Evolutionary conservation across 1,140 invertebrate species (phyloP), one percentile per base, ranked within the genome.

Genomic region (Eubasilissa regina): DNA sequence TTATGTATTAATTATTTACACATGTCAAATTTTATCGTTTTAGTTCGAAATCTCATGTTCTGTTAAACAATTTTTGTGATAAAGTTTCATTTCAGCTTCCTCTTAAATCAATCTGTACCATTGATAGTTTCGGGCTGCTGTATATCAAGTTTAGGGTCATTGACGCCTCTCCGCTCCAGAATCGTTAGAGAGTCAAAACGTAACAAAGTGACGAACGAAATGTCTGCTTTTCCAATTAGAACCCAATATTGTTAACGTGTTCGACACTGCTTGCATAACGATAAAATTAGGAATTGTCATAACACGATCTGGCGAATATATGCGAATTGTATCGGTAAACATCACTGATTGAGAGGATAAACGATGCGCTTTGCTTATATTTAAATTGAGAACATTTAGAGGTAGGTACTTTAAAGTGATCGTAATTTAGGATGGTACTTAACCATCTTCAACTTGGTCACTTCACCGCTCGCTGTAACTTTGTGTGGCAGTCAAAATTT

Each of bases 291-390:
- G 19, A 25, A 13, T 62, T 13, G 19, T 62, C 25, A 8, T 0
- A 11, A 19, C 45, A 66, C 7, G 35, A 43, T 51, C 47, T 70
- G n/a, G 66, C 66, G 45, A 70, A 70, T 70, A 51, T 70, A 25
- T 70, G 66, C 66, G 66, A 70, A 70, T 19, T 51, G 11, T 70
- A 21, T 51, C 13, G 17, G 66, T 70, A 10, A 70, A 70, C 47
- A 70, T 51, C n/a, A n/a, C 35, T 45, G n/a, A 17, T n/a, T 3
- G 15, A 17, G 53, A 56, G 4, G 53, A 56, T 56, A 17, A 17
- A 56, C 53, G 53, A 56, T 25, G 4, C 12, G 12, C 17, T 60
- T 4, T 60, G 12, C 15, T 4, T 60, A 25, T 21, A 11, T 60
- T 21, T 48, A n/a, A n/a, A n/a, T n/a, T n/a, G n/a, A n/a, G n/a